Evolutionary conservation across 2,888 invertebrate species (phyloP).

Genomic region (Fragum whitleyi): DNA sequence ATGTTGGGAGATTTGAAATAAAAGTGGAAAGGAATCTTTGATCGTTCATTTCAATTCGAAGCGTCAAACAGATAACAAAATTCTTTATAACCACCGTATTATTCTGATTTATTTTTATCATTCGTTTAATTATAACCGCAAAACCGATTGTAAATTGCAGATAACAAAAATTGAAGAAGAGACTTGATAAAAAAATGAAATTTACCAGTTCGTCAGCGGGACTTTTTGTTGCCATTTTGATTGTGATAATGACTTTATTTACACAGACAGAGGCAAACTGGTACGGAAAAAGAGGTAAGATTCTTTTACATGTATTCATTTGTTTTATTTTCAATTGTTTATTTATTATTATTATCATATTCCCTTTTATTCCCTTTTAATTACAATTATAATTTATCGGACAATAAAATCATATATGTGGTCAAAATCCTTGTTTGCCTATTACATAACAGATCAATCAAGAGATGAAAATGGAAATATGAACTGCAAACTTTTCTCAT

Average conservation of each 20-base stretch:
- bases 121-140: background rate
- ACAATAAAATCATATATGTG: no score
- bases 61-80: background rate
- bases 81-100: background rate
- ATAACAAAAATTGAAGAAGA: no score
- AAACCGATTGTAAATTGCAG: no score
- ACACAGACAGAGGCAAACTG: slow-evolving; percentile 48
- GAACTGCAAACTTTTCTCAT: no score
- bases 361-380: no score
- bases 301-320: background rate
- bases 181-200: background rate
- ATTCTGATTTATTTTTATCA: background rate
- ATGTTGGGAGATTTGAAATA: slow-evolving; percentile 4
- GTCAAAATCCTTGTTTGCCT: background rate
- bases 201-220: slow-evolving; percentile 8
- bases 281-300: slow-evolving; percentile 62
- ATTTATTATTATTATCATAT: background rate
- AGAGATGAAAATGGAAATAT: no score
- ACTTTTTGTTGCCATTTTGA: slow-evolving; percentile 31
- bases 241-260: slow-evolving; percentile 39
- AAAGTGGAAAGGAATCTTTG: background rate
- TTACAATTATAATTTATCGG: no score
- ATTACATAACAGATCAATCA: no score
- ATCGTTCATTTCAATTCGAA: slow-evolving; percentile 6
- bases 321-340: background rate